Percentiles rank a stretch among this genome's conserved stretches.
Evolutionary conservation across 2,888 invertebrate genomes (phyloP).

Genomic region (Eilema griseolum): DNA sequence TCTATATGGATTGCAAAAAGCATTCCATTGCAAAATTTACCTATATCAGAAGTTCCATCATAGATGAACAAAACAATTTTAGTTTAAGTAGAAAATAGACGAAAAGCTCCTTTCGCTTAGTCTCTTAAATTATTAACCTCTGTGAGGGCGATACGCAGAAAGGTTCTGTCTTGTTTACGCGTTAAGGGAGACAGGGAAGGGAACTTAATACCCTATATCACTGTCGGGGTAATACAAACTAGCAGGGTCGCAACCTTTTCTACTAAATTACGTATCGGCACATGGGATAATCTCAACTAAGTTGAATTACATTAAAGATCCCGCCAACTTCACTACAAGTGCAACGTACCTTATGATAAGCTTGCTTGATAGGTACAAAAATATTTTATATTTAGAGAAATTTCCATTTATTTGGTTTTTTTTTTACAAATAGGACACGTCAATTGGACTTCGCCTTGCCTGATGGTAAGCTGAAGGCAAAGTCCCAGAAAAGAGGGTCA

Average conservation of each 20-base stretch:
- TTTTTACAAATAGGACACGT: too few relatives aligned
- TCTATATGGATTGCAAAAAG: too few relatives aligned
- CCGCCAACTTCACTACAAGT: constrained; percentile 62
- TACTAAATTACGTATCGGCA: constrained; percentile 86
- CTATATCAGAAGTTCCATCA: too few relatives aligned
- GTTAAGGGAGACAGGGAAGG: constrained; percentile 83
- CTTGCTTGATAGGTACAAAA: not conserved
- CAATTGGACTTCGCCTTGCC: too few relatives aligned
- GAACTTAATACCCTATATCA: constrained; percentile 87
- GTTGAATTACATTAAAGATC: constrained; percentile 76
- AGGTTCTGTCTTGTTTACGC: constrained; percentile 86
- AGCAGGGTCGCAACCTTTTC: constrained; percentile 85
- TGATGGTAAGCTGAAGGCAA: too few relatives aligned
- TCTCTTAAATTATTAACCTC: constrained; percentile 85
- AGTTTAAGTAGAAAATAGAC: constrained; percentile 78
- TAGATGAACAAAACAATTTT: constrained; percentile 71
- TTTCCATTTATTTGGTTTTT: not conserved
- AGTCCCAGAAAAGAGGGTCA: too few relatives aligned
- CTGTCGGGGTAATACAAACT: constrained; percentile 85
- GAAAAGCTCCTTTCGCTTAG: constrained; percentile 76
- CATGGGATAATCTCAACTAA: constrained; percentile 82
- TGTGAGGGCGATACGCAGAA: constrained; percentile 82
- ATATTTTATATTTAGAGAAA: not conserved
- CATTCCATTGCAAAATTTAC: too few relatives aligned
- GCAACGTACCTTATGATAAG: constrained; percentile 57